A percentile compares a stretch with the other conserved stretches of the same genome.
phyloP scores from a whole-genome alignment of 2,888 invertebrate species.

The Dexiosoma caninum region DNA sequence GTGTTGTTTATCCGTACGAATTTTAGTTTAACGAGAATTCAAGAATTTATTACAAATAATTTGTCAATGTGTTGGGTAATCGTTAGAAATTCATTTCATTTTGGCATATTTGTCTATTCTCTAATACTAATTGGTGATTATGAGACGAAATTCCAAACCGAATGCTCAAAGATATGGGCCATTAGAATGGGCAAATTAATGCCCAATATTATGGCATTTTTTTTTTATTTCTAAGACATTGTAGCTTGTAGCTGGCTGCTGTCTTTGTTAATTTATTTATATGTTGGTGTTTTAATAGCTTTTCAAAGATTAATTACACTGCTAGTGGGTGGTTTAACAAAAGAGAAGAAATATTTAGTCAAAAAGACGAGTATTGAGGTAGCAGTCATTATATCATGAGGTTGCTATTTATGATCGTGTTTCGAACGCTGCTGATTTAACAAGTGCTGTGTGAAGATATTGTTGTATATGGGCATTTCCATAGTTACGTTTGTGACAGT shows the following conservation, averaged over 20 bases:
- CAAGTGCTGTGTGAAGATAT: too few species aligned
- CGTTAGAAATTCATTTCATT: constrained; percentile 45
- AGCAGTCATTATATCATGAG: too few species aligned
- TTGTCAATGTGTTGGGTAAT: constrained; percentile 69
- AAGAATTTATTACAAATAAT: constrained; percentile 74
- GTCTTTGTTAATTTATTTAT: neutral
- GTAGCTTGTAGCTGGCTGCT: too few species aligned
- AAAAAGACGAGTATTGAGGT: neutral
- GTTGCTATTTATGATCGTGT: too few species aligned
- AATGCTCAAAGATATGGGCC: neutral
- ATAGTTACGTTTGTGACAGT: too few species aligned
- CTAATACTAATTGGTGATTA: constrained; percentile 77
- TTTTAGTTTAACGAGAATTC: constrained; percentile 59
- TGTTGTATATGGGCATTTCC: too few species aligned
- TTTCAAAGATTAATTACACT: constrained; percentile 33
- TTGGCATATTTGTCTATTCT: constrained; percentile 74
- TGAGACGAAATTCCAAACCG: constrained; percentile 68
- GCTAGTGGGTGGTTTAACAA: neutral
- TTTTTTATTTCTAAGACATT: neutral
- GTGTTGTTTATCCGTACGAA: constrained; percentile 9
- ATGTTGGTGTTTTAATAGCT: neutral
- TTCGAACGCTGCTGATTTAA: too few species aligned
- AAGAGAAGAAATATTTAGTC: neutral
- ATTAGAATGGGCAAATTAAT: constrained; percentile 8
- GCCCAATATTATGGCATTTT: neutral